These are phyloP conservation scores for Tanypteryx hageni DNA, from an alignment of 2,888 invertebrate species.

Conservation along the genomic window DNA sequence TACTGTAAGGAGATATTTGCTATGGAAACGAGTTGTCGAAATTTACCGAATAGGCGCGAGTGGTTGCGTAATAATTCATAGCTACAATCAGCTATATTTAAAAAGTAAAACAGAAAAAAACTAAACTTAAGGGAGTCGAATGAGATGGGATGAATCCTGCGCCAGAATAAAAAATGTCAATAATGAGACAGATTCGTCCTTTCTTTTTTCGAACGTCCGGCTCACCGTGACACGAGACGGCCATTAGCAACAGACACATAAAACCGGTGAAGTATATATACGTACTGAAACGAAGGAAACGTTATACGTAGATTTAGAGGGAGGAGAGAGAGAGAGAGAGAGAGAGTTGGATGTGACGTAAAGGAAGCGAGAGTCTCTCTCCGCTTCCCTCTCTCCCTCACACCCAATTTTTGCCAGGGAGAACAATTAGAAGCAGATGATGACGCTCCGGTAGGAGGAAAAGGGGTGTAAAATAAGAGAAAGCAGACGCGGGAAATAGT, in stretches of 20 bases:
- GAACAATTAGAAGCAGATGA: slow-evolving; percentile 58
- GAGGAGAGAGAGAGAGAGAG: background rate
- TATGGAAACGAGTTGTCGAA: no score
- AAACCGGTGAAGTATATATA: background rate
- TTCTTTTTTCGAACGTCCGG: background rate
- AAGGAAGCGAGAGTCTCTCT: background rate
- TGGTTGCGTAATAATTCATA: no score
- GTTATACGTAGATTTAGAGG: background rate
- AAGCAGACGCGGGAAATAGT: slow-evolving; percentile 43
- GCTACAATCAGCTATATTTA: no score
- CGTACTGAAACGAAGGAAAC: background rate
- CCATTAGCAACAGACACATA: background rate
- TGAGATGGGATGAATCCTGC: no score
- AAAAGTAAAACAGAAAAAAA: no score
- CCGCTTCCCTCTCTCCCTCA: background rate
- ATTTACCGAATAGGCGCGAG: no score
- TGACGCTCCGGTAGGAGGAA: background rate
- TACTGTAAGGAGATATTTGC: no score
- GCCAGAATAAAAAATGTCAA: no score
- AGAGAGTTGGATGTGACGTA: slow-evolving; percentile 44
- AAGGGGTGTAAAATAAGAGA: background rate
- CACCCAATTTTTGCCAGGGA: slow-evolving; percentile 41
- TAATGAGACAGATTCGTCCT: background rate
- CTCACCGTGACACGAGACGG: background rate
- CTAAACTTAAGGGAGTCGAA: no score